Percentiles rank a stretch among this genome's conserved stretches.
These are phyloP conservation scores for Hephaestus fuliginosus DNA, from an alignment of 2,797 vertebrate species.

Conservation along the genomic window DNA sequence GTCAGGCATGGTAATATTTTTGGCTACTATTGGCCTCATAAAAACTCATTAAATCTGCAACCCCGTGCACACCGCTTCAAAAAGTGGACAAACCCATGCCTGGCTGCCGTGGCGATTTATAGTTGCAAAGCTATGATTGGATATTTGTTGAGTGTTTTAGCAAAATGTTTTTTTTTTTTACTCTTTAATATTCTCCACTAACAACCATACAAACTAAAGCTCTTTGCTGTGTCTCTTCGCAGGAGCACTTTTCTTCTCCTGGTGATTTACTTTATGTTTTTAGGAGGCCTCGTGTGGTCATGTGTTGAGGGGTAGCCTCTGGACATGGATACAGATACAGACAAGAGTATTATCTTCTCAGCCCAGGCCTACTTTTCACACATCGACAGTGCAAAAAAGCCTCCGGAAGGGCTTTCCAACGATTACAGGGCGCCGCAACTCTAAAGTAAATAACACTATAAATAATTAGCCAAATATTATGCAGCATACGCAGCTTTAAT, in stretches of 20 bases:
- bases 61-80: no score
- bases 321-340: constrained; percentile 18
- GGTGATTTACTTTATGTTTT: neutral
- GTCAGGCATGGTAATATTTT: neutral
- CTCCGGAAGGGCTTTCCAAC: constrained; percentile 24
- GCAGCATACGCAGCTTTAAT: constrained; percentile 1
- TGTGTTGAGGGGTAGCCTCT: neutral
- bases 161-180: neutral
- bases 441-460: neutral
- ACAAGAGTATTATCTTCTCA: constrained; percentile 27
- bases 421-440: neutral
- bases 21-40: no score
- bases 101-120: neutral
- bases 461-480: constrained; percentile 13
- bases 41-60: no score
- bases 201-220: neutral
- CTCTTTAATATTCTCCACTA: neutral
- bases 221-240: neutral
- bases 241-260: neutral
- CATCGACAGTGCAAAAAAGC: constrained; percentile 1
- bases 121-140: neutral
- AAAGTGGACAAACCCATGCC: neutral
- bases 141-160: neutral
- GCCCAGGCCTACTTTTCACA: constrained; percentile 31
- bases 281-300: neutral